phyloP scores from a whole-genome alignment of 2,797 vertebrate species.

The Anguilla anguilla region DNA sequence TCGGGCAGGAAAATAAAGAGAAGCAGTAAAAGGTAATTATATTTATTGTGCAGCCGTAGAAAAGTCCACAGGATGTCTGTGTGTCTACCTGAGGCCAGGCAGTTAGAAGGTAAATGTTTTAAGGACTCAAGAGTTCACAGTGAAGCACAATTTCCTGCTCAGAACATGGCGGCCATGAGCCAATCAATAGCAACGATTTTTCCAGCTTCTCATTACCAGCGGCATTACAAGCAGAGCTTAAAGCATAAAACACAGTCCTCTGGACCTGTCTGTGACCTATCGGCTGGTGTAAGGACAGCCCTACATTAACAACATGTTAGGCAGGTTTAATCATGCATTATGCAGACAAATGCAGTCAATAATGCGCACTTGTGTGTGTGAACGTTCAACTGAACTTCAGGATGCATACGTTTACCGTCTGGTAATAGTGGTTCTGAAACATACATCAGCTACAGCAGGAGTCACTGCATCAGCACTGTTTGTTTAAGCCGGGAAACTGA shows the following conservation, averaged over 20 bases:
- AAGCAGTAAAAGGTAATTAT: neutral
- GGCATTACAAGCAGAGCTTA: neutral
- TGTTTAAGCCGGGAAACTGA: slow-evolving; percentile 15
- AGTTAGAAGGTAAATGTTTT: neutral
- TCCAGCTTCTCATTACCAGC: neutral
- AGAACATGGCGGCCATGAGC: neutral
- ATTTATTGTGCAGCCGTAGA: too few relatives aligned
- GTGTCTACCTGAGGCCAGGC: too few relatives aligned
- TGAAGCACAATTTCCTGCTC: neutral
- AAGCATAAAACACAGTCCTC: neutral
- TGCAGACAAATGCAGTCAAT: neutral
- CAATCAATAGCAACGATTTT: neutral
- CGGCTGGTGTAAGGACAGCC: neutral
- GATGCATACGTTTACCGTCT: neutral
- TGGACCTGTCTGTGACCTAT: neutral
- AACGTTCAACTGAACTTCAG: neutral
- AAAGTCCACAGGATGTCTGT: too few relatives aligned
- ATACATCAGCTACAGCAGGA: neutral
- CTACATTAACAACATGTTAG: neutral
- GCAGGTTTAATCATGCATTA: slow-evolving; percentile 1
- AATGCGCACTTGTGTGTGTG: neutral
- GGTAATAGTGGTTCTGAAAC: slow-evolving; percentile 5
- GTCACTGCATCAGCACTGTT: neutral
- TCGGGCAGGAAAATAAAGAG: neutral
- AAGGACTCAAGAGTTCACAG: neutral